Evolutionary conservation across 2,888 invertebrate species (phyloP).

Genomic region (Scelioninae gen. 2): DNA sequence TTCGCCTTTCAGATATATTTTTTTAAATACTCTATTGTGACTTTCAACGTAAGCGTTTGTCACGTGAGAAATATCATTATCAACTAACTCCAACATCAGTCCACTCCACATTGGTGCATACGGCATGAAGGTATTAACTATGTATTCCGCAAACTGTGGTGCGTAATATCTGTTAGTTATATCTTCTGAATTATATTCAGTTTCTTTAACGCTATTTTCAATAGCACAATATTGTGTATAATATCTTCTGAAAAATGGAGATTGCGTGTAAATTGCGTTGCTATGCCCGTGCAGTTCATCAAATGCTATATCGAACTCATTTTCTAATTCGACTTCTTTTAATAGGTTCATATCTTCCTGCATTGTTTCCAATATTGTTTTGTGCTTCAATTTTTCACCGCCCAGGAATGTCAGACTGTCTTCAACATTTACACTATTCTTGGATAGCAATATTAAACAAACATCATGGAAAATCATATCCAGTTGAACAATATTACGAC

Average conservation of each 20-base stretch:
- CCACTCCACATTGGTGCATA: slow-evolving; percentile 52
- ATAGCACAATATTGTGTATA: not conserved
- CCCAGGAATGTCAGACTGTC: slow-evolving; percentile 18
- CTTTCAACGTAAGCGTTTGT: slow-evolving; percentile 58
- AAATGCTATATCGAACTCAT: slow-evolving; percentile 1
- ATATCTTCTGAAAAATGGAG: slow-evolving; percentile 40
- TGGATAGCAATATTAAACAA: not conserved
- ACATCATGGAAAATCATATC: slow-evolving; percentile 34
- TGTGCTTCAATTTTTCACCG: slow-evolving; percentile 11
- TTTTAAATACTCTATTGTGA: slow-evolving; percentile 27
- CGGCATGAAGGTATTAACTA: slow-evolving; percentile 49
- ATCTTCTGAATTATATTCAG: not conserved
- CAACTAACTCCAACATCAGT: slow-evolving; percentile 47
- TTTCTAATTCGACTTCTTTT: slow-evolving; percentile 9
- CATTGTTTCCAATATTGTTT: slow-evolving; percentile 9
- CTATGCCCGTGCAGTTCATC: not conserved
- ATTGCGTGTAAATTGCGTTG: slow-evolving; percentile 37
- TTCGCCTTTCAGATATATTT: slow-evolving; percentile 5
- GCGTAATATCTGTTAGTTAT: slow-evolving; percentile 39
- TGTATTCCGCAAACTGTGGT: slow-evolving; percentile 49
- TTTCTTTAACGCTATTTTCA: not conserved
- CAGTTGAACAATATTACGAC: slow-evolving; percentile 30
- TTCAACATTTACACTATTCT: not conserved
- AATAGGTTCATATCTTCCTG: slow-evolving; percentile 11
- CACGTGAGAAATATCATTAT: slow-evolving; percentile 42